Conservation (phyloP, 2,797 vertebrate species). For the Rhyacichthys aspro region DNA sequence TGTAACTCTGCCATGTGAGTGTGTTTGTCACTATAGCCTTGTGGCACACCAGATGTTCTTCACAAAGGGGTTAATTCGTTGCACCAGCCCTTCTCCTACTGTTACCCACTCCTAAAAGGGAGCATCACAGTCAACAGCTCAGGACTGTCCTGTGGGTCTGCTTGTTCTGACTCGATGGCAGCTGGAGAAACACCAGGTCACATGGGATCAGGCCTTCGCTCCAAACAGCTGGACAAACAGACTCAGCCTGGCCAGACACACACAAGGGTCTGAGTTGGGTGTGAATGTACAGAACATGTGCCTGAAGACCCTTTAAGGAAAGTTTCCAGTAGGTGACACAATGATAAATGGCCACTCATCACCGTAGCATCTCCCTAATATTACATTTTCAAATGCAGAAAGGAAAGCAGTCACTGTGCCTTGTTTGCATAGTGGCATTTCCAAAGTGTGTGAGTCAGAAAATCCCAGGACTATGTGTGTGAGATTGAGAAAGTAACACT, state of each 20-base stretch:
- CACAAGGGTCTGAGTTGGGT: conserved; percentile 24
- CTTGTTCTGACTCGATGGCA: conserved; percentile 78
- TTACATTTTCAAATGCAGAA: conserved; percentile 27
- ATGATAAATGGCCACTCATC: conserved; percentile 54
- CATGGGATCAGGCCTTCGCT: conserved; percentile 78
- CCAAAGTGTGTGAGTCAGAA: too few species aligned
- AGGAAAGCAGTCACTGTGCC: conserved; percentile 4
- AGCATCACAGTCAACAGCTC: conserved; percentile 25
- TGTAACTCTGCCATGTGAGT: background rate
- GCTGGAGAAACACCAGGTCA: conserved; percentile 82
- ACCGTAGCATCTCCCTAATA: conserved; percentile 18
- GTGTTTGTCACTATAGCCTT: background rate
- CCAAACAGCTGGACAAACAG: conserved; percentile 84
- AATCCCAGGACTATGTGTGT: too few species aligned
- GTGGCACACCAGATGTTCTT: background rate
- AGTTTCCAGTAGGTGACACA: conserved; percentile 36
- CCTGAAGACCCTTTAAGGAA: conserved; percentile 15
- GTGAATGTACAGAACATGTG: conserved; percentile 18
- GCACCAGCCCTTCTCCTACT: background rate
- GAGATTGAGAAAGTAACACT: too few species aligned
- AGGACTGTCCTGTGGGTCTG: conserved; percentile 34
- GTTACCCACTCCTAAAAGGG: conserved; percentile 36
- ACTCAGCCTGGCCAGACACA: conserved; percentile 31
- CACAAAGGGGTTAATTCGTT: conserved; percentile 20
- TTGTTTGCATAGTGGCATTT: background rate